Evolutionary conservation across 2,113 vertebrate genomes (phyloP).

Genomic region (Barnardius zonarius): DNA sequence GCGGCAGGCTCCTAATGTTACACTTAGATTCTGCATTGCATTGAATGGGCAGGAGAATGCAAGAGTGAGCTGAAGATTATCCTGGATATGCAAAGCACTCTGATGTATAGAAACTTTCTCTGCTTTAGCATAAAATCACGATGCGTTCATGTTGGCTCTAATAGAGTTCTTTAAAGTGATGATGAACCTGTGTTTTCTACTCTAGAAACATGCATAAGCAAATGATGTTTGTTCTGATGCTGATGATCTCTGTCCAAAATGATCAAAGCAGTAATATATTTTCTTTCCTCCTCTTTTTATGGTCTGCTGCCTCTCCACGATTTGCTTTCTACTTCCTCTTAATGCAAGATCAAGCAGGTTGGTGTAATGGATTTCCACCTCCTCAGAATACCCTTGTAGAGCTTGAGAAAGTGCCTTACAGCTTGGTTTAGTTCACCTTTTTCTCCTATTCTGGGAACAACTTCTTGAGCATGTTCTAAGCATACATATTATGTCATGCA

Average conservation of each 20-base stretch:
- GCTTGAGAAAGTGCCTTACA: slow-evolving; percentile 8
- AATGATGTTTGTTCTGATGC: slow-evolving; percentile 48
- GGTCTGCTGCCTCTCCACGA: slow-evolving; percentile 80
- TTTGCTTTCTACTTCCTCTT: slow-evolving; percentile 81
- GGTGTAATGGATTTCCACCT: slow-evolving; percentile 79
- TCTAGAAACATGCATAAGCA: background rate
- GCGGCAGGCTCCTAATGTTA: slow-evolving; percentile 27
- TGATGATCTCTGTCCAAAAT: slow-evolving; percentile 54
- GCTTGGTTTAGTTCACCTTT: slow-evolving; percentile 10
- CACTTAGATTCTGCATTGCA: background rate
- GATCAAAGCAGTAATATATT: slow-evolving; percentile 73
- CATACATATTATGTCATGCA: background rate
- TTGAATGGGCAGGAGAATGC: background rate
- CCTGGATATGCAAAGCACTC: slow-evolving; percentile 14
- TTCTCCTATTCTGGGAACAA: background rate
- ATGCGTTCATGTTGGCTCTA: background rate
- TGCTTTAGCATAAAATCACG: background rate
- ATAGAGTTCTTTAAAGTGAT: background rate
- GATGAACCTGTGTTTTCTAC: slow-evolving; percentile 33
- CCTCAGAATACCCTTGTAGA: slow-evolving; percentile 31
- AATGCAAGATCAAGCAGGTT: slow-evolving; percentile 93
- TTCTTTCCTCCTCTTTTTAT: slow-evolving; percentile 70
- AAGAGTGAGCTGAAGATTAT: background rate
- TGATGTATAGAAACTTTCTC: background rate
- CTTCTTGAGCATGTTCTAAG: background rate